phyloP scores from a whole-genome alignment of 2,888 invertebrate species.

The Troides aeacus region DNA sequence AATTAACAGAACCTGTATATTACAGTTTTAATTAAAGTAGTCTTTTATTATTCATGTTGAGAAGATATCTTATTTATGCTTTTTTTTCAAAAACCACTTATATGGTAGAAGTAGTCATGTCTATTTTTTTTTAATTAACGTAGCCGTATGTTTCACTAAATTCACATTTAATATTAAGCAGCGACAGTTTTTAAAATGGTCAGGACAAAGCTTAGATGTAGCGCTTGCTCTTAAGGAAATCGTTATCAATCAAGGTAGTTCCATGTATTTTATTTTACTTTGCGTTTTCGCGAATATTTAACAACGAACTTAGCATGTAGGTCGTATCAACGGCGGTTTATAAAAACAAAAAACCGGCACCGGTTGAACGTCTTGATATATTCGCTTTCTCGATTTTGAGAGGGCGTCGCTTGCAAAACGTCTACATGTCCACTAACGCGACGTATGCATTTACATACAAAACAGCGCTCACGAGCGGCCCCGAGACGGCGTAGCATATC shows the following conservation, averaged over 20 bases:
- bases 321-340: not conserved
- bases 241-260: too few species aligned
- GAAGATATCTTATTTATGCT: not conserved
- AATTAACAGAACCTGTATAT: not conserved
- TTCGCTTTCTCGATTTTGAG: conserved; percentile 43
- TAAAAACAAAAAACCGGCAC: not conserved
- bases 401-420: conserved; percentile 51
- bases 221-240: too few species aligned
- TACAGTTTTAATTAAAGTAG: not conserved
- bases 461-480: conserved; percentile 62
- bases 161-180: too few species aligned
- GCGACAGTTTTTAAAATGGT: too few species aligned
- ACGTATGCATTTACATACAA: conserved; percentile 73
- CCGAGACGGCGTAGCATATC: conserved; percentile 68
- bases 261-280: not conserved
- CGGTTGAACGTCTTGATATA: conserved; percentile 9
- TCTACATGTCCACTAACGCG: conserved; percentile 47
- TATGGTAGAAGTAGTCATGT: not conserved
- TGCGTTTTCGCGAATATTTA: not conserved
- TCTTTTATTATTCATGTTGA: not conserved
- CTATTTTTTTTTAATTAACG: not conserved
- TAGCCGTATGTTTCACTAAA: not conserved
- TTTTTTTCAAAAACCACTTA: not conserved
- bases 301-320: not conserved
- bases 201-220: too few species aligned